These are phyloP conservation scores for Enteromius thamalakanensis DNA, from an alignment of 2,797 vertebrate species.

Conservation along the genomic window DNA sequence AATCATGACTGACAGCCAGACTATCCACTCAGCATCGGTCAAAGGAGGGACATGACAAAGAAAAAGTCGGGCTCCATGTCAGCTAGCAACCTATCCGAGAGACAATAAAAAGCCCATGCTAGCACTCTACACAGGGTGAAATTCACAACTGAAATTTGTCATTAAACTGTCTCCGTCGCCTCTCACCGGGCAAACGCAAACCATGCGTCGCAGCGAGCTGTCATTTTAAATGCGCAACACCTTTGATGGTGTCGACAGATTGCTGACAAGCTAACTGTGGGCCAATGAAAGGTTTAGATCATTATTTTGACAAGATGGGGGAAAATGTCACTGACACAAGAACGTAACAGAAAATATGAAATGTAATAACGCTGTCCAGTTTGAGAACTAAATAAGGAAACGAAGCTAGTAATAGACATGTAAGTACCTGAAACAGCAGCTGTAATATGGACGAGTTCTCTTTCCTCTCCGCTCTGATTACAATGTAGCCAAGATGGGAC, in stretches of 20 bases:
- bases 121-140: constrained; percentile 28
- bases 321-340: constrained; percentile 35
- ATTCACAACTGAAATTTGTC: constrained; percentile 19
- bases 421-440: constrained; percentile 84
- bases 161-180: constrained; percentile 15
- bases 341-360: constrained; percentile 25
- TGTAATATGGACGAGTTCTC: constrained; percentile 81
- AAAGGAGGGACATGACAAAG: constrained; percentile 68
- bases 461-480: constrained; percentile 74
- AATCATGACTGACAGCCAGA: constrained; percentile 61
- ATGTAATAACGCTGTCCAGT: constrained; percentile 27
- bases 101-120: constrained; percentile 73
- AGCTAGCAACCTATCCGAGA: constrained; percentile 72
- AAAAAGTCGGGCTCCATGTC: constrained; percentile 74
- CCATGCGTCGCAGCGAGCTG: constrained; percentile 41
- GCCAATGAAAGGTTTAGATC: constrained; percentile 60
- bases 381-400: constrained; percentile 53
- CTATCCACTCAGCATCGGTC: constrained; percentile 65
- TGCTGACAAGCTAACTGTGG: constrained; percentile 69
- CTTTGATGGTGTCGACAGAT: constrained; percentile 63
- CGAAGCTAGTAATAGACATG: constrained; percentile 59
- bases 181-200: constrained; percentile 16
- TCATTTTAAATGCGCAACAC: constrained; percentile 73
- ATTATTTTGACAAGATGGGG: constrained; percentile 55
- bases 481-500: constrained; percentile 83